These are phyloP conservation scores for Cassiopea xamachana DNA, from an alignment of 30 jellyfish, hydroid and myxozoan species.

Conservation along the genomic window DNA sequence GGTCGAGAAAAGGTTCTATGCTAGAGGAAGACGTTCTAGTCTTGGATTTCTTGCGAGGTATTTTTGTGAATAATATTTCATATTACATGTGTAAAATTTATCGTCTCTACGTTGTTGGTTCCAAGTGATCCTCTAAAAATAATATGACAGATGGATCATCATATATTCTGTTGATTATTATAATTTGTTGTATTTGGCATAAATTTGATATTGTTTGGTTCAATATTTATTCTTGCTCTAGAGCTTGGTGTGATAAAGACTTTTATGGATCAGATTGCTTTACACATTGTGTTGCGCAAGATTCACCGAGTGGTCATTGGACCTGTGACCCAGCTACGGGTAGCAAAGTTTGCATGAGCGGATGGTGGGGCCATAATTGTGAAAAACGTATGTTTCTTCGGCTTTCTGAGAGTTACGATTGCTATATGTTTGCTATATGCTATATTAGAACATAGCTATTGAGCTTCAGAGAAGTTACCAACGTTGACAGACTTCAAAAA, in stretches of 20 bases:
- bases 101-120: neutral
- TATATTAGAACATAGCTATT: too few species aligned
- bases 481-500: too few species aligned
- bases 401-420: too few species aligned
- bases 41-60: slow-evolving; percentile 47
- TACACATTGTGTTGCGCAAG: slow-evolving; percentile 66
- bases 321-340: slow-evolving; percentile 82
- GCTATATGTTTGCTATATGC: too few species aligned
- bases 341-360: slow-evolving; percentile 67
- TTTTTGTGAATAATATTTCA: too few species aligned
- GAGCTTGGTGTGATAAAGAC: slow-evolving; percentile 74
- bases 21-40: slow-evolving; percentile 57
- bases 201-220: too few species aligned
- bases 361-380: slow-evolving; percentile 86
- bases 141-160: neutral
- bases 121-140: neutral
- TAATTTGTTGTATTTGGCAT: neutral
- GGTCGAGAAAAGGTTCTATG: neutral
- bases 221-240: neutral
- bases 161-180: too few species aligned
- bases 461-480: too few species aligned
- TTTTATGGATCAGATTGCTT: slow-evolving; percentile 74
- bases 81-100: too few species aligned
- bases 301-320: slow-evolving; percentile 64
- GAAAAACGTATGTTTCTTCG: slow-evolving; percentile 53